Percentiles rank a stretch among this genome's conserved stretches.
Conservation (phyloP, 64 coral and sea anemone genomes). For the Actinia tenebrosa region DNA sequence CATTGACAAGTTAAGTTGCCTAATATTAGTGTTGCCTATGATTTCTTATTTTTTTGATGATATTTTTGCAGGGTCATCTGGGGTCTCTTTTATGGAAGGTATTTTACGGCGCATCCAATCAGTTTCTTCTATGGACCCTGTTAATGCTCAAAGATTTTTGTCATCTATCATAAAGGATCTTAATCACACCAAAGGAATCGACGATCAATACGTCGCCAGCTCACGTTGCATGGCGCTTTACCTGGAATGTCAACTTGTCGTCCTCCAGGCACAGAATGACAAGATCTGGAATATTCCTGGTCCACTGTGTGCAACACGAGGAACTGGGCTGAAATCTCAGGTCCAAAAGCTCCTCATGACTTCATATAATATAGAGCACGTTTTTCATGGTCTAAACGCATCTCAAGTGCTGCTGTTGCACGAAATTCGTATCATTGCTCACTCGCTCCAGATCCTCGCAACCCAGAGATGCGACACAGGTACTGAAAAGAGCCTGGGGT, state of each 20-base stretch:
- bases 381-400: conserved; percentile 61
- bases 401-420: conserved; percentile 60
- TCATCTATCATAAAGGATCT: conserved; percentile 69
- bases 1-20: neutral
- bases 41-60: neutral
- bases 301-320: conserved; percentile 59
- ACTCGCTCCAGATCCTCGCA: conserved; percentile 71
- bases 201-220: conserved; percentile 43
- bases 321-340: conserved; percentile 49
- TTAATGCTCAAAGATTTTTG: conserved; percentile 39
- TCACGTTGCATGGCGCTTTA: conserved; percentile 72
- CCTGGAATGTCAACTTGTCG: conserved; percentile 57
- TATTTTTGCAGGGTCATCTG: conserved; percentile 15
- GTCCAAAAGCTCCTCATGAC: conserved; percentile 70
- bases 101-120: conserved; percentile 47
- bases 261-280: conserved; percentile 73
- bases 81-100: conserved; percentile 33
- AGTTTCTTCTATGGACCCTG: conserved; percentile 33
- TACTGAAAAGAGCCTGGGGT: conserved; percentile 49
- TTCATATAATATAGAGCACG: conserved; percentile 85
- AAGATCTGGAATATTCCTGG: conserved; percentile 79
- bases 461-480: conserved; percentile 56
- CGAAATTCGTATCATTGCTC: conserved; percentile 76
- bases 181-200: conserved; percentile 54
- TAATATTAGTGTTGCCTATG: neutral